Evolutionary conservation across 2,888 invertebrate species (phyloP).

Genomic region (Sabatieria punctata): DNA sequence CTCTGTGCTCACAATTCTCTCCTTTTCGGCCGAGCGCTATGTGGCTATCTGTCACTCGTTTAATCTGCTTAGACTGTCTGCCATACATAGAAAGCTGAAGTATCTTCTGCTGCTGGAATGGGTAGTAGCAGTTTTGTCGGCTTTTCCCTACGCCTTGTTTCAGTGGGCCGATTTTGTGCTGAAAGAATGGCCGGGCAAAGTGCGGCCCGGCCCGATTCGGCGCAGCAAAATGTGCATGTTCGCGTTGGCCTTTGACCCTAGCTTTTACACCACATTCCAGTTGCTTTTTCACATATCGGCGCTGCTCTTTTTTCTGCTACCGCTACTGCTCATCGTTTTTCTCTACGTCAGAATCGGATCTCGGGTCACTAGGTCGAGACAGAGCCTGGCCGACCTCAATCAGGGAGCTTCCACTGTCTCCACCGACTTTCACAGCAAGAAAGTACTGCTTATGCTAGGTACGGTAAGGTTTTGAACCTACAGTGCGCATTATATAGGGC

Average conservation of each 20-base stretch:
- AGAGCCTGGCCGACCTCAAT: no score
- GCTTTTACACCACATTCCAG: conserved; percentile 11
- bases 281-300: conserved; percentile 19
- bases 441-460: no score
- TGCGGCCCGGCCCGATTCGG: conserved; percentile 14
- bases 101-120: conserved; percentile 12
- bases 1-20: conserved; percentile 17
- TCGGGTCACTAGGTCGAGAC: no score
- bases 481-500: no score
- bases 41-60: conserved; percentile 20
- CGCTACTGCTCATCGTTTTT: conserved; percentile 15
- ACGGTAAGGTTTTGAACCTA: no score
- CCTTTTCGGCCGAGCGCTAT: conserved; percentile 20
- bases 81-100: conserved; percentile 10
- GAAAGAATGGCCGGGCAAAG: conserved; percentile 15
- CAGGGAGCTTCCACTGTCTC: no score
- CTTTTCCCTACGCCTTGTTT: conserved; percentile 16
- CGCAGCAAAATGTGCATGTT: conserved; percentile 18
- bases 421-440: no score
- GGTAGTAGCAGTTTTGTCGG: conserved; percentile 17
- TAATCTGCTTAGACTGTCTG: conserved; percentile 13
- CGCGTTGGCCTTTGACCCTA: conserved; percentile 15
- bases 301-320: conserved; percentile 17
- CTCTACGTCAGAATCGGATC: conserved; percentile 15
- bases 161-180: conserved; percentile 18